Conservation (phyloP, 1,140 invertebrate species). For the Drosophila lacertosa region DNA sequence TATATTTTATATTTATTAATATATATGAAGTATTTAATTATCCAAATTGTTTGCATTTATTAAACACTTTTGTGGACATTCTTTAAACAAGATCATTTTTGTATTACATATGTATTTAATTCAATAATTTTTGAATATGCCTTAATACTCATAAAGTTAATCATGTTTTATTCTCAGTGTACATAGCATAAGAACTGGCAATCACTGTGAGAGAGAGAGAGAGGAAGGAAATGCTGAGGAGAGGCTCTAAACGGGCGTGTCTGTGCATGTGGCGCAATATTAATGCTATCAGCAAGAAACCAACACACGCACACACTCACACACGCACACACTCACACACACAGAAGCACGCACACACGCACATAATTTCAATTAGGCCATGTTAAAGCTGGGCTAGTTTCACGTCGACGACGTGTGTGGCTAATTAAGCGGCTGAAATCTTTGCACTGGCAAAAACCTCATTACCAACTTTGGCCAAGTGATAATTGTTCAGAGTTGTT, state of each 20-base stretch:
- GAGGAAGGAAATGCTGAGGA: too few species aligned
- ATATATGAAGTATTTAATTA: too few species aligned
- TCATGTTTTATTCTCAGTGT: not conserved
- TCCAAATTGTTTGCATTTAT: too few species aligned
- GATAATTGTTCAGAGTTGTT: conserved; percentile 52
- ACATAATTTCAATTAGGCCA: conserved; percentile 67
- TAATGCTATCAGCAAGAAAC: conserved; percentile 49
- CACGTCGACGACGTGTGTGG: conserved; percentile 46
- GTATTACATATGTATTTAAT: too few species aligned
- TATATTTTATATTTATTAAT: too few species aligned
- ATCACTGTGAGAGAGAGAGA: not conserved
- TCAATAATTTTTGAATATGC: too few species aligned
- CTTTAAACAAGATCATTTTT: too few species aligned
- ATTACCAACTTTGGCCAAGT: conserved; percentile 40
- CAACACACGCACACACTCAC: conserved; percentile 10
- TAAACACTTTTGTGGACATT: too few species aligned
- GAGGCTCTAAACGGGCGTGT: conserved; percentile 31
- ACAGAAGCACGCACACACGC: conserved; percentile 22
- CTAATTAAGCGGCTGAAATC: conserved; percentile 66
- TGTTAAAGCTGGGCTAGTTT: conserved; percentile 36
- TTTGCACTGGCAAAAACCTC: conserved; percentile 20
- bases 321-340: conserved; percentile 3
- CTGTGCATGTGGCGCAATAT: conserved; percentile 59
- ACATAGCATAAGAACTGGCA: not conserved
- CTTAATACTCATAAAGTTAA: too few species aligned